Conservation (phyloP, 2,113 vertebrate genomes). For the Atrichornis clamosus region DNA sequence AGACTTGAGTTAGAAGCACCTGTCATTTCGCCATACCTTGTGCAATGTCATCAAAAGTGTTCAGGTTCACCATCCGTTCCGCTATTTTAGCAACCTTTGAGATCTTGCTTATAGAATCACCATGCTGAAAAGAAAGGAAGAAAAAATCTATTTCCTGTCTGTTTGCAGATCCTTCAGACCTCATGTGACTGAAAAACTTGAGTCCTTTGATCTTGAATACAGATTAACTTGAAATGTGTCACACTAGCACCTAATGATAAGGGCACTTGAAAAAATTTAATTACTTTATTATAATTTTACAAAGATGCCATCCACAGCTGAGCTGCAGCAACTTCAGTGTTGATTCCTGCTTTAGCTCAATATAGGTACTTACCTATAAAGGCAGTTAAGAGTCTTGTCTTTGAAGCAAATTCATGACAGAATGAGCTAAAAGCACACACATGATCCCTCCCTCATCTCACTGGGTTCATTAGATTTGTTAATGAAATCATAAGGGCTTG, state of each 20-base stretch:
- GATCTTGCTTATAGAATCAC: constrained; percentile 80
- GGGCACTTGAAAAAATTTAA: background rate
- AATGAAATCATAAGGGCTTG: background rate
- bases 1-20: background rate
- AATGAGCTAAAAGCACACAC: background rate
- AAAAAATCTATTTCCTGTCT: background rate
- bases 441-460: background rate
- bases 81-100: constrained; percentile 79
- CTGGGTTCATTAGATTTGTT: background rate
- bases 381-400: background rate
- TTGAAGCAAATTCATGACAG: background rate
- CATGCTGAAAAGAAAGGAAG: constrained; percentile 57
- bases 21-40: constrained; percentile 76
- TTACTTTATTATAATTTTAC: background rate
- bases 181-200: background rate
- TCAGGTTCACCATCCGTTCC: constrained; percentile 91
- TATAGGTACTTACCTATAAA: background rate
- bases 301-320: background rate
- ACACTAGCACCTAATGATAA: background rate
- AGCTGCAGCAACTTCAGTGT: background rate
- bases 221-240: background rate
- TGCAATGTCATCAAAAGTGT: constrained; percentile 85
- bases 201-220: background rate
- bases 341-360: background rate
- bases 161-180: background rate